A percentile compares a stretch with the other conserved stretches of the same genome.
These are phyloP conservation scores for Rutpela maculata DNA, from an alignment of 2,888 invertebrate species.

Conservation along the genomic window DNA sequence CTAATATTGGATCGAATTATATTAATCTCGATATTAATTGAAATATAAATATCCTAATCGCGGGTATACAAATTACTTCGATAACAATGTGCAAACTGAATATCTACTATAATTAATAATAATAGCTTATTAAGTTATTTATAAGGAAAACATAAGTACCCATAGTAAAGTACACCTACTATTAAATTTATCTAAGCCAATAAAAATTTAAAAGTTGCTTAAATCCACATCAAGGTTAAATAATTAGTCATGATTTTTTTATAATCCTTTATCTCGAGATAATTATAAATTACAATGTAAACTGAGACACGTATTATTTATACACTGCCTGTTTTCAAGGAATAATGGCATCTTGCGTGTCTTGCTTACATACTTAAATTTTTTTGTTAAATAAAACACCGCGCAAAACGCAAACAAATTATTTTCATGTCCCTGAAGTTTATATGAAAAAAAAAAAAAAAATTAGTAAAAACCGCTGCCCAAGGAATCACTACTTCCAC, in stretches of 20 bases:
- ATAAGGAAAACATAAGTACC: not conserved
- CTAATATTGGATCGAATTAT: too few species aligned
- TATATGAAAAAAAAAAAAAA: too few species aligned
- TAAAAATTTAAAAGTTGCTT: not conserved
- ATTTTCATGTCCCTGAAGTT: too few species aligned
- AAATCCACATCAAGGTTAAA: not conserved
- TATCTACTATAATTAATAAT: not conserved
- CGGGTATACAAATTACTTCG: not conserved
- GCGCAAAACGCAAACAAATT: too few species aligned
- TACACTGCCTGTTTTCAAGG: not conserved
- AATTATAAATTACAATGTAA: constrained; percentile 3
- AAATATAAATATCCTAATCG: not conserved
- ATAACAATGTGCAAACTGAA: not conserved
- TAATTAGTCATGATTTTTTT: not conserved
- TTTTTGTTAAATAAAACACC: too few species aligned
- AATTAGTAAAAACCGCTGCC: too few species aligned
- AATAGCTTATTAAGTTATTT: not conserved
- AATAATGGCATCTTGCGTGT: not conserved
- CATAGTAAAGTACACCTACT: not conserved
- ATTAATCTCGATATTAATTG: too few species aligned
- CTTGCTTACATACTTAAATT: too few species aligned
- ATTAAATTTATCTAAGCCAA: not conserved
- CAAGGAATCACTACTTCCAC: too few species aligned
- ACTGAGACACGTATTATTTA: not conserved
- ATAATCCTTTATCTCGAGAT: not conserved